These are phyloP conservation scores for Poicephalus meyeri DNA, from an alignment of 2,113 vertebrate genomes.

Conservation along the genomic window DNA sequence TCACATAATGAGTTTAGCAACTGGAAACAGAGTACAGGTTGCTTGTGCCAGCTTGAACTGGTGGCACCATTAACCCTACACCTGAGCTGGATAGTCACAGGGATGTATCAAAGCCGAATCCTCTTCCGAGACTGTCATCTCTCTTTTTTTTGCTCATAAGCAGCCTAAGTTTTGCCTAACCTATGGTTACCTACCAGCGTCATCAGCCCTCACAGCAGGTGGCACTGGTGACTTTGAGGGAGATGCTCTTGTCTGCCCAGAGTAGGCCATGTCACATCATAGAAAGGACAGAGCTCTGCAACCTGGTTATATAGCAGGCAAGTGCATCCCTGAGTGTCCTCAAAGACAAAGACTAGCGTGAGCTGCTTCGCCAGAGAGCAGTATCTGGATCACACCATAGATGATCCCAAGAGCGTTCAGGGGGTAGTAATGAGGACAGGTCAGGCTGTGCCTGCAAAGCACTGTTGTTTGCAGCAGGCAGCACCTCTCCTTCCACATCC, in stretches of 20 bases:
- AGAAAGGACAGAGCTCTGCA: not conserved
- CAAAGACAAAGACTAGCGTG: not conserved
- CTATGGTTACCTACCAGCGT: not conserved
- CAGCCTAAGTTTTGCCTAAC: not conserved
- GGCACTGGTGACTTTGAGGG: not conserved
- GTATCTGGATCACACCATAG: not conserved
- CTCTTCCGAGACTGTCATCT: not conserved
- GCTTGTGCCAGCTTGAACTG: not conserved
- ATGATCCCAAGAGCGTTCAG: not conserved
- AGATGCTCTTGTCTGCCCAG: not conserved
- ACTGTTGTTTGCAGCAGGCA: not conserved
- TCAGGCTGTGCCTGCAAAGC: not conserved
- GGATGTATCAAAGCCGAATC: not conserved
- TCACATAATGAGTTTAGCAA: not conserved
- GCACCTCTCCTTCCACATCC: not conserved
- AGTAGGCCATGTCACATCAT: fast-evolving
- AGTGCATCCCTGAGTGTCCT: not conserved
- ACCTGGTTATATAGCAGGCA: not conserved
- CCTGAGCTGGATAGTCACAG: not conserved
- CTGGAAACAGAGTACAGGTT: not conserved
- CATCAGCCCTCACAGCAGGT: not conserved
- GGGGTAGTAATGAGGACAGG: not conserved
- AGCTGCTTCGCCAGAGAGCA: not conserved
- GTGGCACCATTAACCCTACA: not conserved
- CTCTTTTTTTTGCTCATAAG: not conserved